Conservation (phyloP, 2,113 vertebrate genomes). For the Actenoides hombroni region DNA sequence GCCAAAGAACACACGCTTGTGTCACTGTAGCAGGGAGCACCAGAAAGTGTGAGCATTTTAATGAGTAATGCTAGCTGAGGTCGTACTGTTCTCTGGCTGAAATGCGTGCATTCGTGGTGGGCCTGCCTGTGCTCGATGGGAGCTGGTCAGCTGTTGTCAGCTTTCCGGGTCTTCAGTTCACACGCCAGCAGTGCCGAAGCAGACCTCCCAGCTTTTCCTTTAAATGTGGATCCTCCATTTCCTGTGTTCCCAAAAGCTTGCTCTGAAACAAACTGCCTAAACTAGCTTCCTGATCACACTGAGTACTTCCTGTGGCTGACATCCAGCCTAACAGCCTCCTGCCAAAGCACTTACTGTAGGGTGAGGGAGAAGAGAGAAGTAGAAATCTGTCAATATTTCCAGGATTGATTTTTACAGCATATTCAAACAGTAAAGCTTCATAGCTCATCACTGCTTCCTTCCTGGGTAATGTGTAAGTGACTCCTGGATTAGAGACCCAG, state of each 20-base stretch:
- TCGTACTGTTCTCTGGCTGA: slow-evolving; percentile 23
- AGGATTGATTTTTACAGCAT: not conserved
- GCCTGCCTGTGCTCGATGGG: not conserved
- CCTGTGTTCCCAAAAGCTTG: slow-evolving; percentile 25
- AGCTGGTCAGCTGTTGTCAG: slow-evolving; percentile 24
- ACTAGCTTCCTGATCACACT: slow-evolving; percentile 2
- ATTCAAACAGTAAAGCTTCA: not conserved
- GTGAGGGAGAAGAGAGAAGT: not conserved
- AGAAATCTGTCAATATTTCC: not conserved
- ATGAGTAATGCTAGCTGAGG: slow-evolving; percentile 35
- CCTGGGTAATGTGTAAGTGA: not conserved
- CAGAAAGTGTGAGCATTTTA: slow-evolving; percentile 23
- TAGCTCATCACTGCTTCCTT: not conserved
- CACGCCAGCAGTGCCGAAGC: not conserved
- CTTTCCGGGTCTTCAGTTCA: not conserved
- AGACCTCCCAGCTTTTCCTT: not conserved
- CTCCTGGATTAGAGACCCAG: not conserved
- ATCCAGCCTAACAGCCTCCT: slow-evolving; percentile 23
- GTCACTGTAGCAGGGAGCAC: slow-evolving; percentile 30
- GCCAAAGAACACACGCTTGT: slow-evolving; percentile 12
- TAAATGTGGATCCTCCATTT: not conserved
- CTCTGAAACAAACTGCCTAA: not conserved
- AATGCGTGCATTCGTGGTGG: not conserved
- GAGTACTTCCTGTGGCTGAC: slow-evolving; percentile 38
- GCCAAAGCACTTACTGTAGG: not conserved